Percentiles rank a stretch among this genome's conserved stretches.
These are phyloP conservation scores for Rhinopomastus cyanomelas DNA, from an alignment of 2,113 vertebrate genomes.

Conservation along the genomic window DNA sequence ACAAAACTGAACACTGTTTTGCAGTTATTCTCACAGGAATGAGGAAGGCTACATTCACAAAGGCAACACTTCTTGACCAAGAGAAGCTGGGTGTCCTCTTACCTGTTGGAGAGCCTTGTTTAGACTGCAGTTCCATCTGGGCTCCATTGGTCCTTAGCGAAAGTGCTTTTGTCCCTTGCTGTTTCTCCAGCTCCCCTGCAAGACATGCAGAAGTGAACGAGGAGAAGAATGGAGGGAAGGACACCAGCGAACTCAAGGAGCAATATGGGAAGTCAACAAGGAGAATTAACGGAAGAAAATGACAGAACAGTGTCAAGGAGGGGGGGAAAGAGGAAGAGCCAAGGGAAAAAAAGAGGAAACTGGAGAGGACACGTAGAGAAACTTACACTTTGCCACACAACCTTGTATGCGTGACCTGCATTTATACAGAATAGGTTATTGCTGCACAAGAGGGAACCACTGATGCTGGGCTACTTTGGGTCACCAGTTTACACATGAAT, in stretches of 20 bases:
- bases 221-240: not conserved
- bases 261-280: not conserved
- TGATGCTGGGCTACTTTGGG: not conserved
- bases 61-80: not conserved
- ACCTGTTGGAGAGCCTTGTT: slow-evolving; percentile 91
- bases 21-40: not conserved
- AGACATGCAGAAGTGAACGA: not conserved
- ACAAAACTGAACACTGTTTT: not conserved
- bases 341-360: not conserved
- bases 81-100: not conserved
- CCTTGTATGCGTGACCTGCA: not conserved
- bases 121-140: slow-evolving; percentile 86
- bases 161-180: slow-evolving; percentile 86
- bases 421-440: not conserved
- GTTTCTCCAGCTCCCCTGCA: slow-evolving; percentile 94
- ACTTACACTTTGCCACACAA: accelerated
- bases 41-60: not conserved
- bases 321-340: not conserved
- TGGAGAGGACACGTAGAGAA: not conserved
- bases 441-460: not conserved
- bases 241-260: not conserved
- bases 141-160: slow-evolving; percentile 84
- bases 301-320: not conserved
- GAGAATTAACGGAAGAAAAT: not conserved
- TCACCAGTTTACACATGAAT: not conserved